These are phyloP conservation scores for Melanostigma gelatinosum DNA, from an alignment of 2,113 vertebrate genomes.

Conservation along the genomic window DNA sequence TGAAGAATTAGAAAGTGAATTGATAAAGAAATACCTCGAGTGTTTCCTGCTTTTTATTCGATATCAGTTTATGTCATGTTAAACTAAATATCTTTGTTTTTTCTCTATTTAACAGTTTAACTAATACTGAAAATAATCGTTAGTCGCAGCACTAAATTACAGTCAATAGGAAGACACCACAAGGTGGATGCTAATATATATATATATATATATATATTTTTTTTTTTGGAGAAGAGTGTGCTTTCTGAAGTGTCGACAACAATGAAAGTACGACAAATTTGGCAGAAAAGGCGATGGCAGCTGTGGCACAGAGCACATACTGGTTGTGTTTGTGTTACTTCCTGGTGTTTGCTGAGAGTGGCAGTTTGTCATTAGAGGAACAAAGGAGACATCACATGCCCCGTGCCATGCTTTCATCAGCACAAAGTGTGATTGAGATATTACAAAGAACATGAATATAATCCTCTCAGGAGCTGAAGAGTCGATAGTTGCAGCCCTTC, in stretches of 20 bases:
- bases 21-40: not conserved
- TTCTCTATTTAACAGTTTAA: not conserved
- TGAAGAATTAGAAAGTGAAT: not conserved
- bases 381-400: not conserved
- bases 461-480: not conserved
- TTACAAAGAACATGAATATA: not conserved
- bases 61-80: not conserved
- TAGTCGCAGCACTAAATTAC: not conserved
- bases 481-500: not conserved
- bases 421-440: not conserved
- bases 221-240: not conserved
- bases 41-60: not conserved
- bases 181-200: not conserved
- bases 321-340: slow-evolving; percentile 22
- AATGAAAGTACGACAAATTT: not conserved
- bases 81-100: not conserved
- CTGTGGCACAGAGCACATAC: not conserved
- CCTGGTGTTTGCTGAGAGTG: slow-evolving; percentile 28
- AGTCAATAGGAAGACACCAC: not conserved
- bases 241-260: not conserved
- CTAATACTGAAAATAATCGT: not conserved
- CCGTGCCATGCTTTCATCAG: not conserved
- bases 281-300: not conserved
- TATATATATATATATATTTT: not conserved
- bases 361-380: slow-evolving; percentile 35